Percentiles rank a stretch among this genome's conserved stretches.
These are phyloP conservation scores for Eidolon helvum DNA, from an alignment of 2,113 vertebrate species.

Conservation along the genomic window DNA sequence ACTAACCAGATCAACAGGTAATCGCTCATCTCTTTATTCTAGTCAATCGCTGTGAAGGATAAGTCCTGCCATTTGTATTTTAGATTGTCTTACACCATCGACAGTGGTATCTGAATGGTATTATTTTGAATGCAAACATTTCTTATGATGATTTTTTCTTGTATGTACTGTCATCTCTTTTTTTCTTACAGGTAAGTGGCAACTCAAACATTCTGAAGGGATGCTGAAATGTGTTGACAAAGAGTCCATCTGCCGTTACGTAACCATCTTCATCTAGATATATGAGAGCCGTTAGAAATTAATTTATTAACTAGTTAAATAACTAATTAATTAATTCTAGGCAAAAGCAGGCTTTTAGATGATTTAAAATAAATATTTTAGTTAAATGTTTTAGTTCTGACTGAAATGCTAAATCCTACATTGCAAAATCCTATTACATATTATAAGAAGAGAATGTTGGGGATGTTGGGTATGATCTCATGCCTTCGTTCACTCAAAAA, in stretches of 20 bases:
- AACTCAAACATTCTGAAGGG: not conserved
- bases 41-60: not conserved
- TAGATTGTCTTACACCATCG: not conserved
- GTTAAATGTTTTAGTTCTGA: not conserved
- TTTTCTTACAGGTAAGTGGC: not conserved
- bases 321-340: not conserved
- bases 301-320: too few relatives aligned
- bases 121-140: not conserved
- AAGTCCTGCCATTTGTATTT: not conserved
- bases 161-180: not conserved
- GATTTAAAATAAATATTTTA: slow-evolving; percentile 42
- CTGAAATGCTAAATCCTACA: not conserved
- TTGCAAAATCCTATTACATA: not conserved
- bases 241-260: not conserved
- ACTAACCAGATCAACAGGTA: not conserved
- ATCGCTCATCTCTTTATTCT: not conserved
- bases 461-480: not conserved
- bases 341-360: not conserved
- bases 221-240: not conserved
- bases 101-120: not conserved
- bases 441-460: not conserved
- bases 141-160: not conserved
- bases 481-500: not conserved
- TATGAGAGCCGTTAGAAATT: not conserved
- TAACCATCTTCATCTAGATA: not conserved